Base-by-base conservation (phyloP, 2,888 invertebrate genomes). In the Sinohyriopsis cumingii region DNA sequence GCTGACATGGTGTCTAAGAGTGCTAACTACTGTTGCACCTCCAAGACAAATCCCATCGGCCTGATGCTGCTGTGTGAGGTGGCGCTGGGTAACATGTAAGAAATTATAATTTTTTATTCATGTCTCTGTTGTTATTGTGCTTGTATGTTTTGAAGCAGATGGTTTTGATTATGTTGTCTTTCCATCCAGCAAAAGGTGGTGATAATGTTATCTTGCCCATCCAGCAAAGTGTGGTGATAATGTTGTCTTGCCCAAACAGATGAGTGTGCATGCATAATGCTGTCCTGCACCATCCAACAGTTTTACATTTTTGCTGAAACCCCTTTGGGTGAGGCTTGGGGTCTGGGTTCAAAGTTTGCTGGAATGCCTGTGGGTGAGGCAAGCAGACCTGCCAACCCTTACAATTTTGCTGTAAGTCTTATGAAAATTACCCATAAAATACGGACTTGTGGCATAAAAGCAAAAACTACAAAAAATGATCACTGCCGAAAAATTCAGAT, bases 1-100 rank as follows among this genome's bases (percentile, higher is more conserved):
- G 98, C 98, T 18, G 99, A 99, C 90, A 98, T 98, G 97, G 98
- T 98, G 2, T 96, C 97, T 12, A 99, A 99, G 90, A 97, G 97
- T 0, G 98, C 98, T 15, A 98, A 98, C 91, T 99, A 98, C 90
- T 99, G 98, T 91, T 93, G 93, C 87, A 95, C 97, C 3, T 93
- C 91, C 79, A 91, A 91, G 19, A 84, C 88, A 28, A 94, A 93
- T 88, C 93, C 94, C 0, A 93, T 93, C n/a, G 99, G 98, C 53
- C 90, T 98, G 59, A 87, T 99, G 91, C 87, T 99, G 84, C 92
- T 99, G 0, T 98, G 97, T 88, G 99, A 99, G 88, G 98, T 91
- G 5, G 98, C 99, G 1, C 92, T 99, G 4, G 99, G 99, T 60
- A 94, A 95, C 74, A 96, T 95, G 96, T 95, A 91, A 92, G 94